Evolutionary conservation across 2,797 vertebrate species (phyloP).

Genomic region (Rhynchonycteris naso): DNA sequence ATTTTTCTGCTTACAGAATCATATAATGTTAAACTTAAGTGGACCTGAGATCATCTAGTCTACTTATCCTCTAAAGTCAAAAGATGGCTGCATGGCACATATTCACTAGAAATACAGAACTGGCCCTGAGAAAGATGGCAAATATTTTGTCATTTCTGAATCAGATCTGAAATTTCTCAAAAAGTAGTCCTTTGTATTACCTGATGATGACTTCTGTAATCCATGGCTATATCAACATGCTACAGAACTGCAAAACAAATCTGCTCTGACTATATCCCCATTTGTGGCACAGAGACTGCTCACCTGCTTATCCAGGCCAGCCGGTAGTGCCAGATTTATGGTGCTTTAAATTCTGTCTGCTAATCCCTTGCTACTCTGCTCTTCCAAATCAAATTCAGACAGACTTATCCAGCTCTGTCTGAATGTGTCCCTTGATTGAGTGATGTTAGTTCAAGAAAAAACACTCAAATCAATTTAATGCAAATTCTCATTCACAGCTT

Average conservation of each 20-base stretch:
- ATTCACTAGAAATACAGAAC: neutral
- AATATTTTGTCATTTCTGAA: constrained; percentile 18
- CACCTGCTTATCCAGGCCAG: constrained; percentile 68
- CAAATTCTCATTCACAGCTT: constrained; percentile 87
- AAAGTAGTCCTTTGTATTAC: neutral
- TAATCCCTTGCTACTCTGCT: constrained; percentile 82
- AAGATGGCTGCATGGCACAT: neutral
- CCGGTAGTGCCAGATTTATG: constrained; percentile 74
- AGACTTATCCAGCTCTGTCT: constrained; percentile 82
- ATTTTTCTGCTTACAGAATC: neutral
- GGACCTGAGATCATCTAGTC: neutral
- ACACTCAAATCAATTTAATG: constrained; percentile 88
- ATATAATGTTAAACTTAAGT: neutral
- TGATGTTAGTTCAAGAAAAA: constrained; percentile 88
- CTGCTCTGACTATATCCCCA: constrained; percentile 20
- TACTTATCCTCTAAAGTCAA: neutral
- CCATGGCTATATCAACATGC: neutral
- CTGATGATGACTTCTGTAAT: neutral
- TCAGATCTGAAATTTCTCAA: constrained; percentile 16
- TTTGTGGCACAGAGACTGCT: constrained; percentile 61
- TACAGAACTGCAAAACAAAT: constrained; percentile 28
- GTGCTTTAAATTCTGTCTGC: constrained; percentile 80
- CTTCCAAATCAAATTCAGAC: constrained; percentile 85
- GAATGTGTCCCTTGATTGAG: constrained; percentile 86
- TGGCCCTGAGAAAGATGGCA: neutral